A percentile compares a stretch with the other conserved stretches of the same genome.
These are phyloP conservation scores for Gasterosteus nipponicus DNA, from an alignment of 2,113 vertebrate species.

Conservation along the genomic window DNA sequence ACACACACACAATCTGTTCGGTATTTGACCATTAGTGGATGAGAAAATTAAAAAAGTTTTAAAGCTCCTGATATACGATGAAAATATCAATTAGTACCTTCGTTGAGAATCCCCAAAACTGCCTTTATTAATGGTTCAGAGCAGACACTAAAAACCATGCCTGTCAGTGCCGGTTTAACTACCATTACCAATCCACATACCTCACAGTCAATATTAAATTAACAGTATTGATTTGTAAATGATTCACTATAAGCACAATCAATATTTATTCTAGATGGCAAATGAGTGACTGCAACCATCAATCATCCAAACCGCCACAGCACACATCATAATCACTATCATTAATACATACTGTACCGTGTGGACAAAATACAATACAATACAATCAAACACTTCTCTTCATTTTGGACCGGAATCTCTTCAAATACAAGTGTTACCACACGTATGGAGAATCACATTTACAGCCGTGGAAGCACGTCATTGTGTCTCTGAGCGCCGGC, in stretches of 20 bases:
- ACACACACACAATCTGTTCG: neutral
- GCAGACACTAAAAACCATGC: neutral
- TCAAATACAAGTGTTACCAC: conserved; percentile 8
- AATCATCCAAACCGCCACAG: conserved; percentile 30
- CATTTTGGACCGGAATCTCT: conserved; percentile 15
- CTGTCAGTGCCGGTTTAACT: too few relatives aligned
- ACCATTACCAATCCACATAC: too few relatives aligned
- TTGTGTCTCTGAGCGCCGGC: conserved; percentile 11
- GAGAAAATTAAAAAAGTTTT: neutral
- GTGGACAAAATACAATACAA: neutral
- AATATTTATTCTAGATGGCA: conserved; percentile 48
- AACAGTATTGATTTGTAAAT: conserved; percentile 67
- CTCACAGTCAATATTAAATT: conserved; percentile 57
- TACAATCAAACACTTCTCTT: neutral
- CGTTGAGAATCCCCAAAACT: neutral
- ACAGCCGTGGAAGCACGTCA: conserved; percentile 4
- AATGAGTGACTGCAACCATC: conserved; percentile 48
- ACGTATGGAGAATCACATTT: conserved; percentile 7
- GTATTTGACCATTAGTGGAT: neutral
- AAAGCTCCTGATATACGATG: neutral
- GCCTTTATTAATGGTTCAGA: neutral
- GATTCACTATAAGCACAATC: conserved; percentile 52
- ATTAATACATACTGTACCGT: neutral
- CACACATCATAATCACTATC: conserved; percentile 13
- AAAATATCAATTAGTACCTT: neutral